These are phyloP conservation scores for Zaprionus camerounensis DNA, from an alignment of 1,140 invertebrate genomes.

Conservation along the genomic window DNA sequence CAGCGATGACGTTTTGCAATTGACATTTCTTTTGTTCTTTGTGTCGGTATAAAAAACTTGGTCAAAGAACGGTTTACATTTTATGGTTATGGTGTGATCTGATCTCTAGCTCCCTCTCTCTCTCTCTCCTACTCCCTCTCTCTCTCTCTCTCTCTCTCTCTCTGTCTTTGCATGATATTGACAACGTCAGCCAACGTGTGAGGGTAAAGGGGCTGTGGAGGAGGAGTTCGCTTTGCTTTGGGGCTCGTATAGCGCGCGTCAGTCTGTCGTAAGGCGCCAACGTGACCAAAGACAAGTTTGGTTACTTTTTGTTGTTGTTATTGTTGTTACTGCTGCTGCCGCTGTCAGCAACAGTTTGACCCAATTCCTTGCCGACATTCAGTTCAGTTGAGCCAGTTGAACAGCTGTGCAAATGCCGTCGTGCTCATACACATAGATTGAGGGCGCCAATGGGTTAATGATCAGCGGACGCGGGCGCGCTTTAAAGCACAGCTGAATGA, in stretches of 20 bases:
- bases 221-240: background rate
- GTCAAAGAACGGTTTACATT: slow-evolving; percentile 48
- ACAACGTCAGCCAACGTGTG: slow-evolving; percentile 19
- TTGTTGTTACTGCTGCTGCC: slow-evolving; percentile 22
- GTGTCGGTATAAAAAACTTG: slow-evolving; percentile 28
- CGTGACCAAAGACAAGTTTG: slow-evolving; percentile 74
- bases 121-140: too few species aligned
- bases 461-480: slow-evolving; percentile 10
- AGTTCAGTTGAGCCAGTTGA: slow-evolving; percentile 49
- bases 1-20: slow-evolving; percentile 28
- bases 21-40: slow-evolving; percentile 39
- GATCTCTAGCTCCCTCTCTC: slow-evolving; percentile 8
- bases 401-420: slow-evolving; percentile 67
- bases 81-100: slow-evolving; percentile 33
- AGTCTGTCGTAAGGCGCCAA: slow-evolving; percentile 60
- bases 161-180: slow-evolving; percentile 41
- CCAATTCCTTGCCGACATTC: slow-evolving; percentile 61
- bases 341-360: slow-evolving; percentile 67
- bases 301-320: slow-evolving; percentile 49
- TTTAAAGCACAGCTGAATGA: slow-evolving; percentile 21
- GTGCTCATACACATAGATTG: slow-evolving; percentile 15
- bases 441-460: slow-evolving; percentile 47
- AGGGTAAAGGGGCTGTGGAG: background rate
- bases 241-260: slow-evolving; percentile 20
- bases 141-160: background rate